Evolutionary conservation across 2,888 invertebrate genomes (phyloP).

Genomic region (Girardia tigrina): DNA sequence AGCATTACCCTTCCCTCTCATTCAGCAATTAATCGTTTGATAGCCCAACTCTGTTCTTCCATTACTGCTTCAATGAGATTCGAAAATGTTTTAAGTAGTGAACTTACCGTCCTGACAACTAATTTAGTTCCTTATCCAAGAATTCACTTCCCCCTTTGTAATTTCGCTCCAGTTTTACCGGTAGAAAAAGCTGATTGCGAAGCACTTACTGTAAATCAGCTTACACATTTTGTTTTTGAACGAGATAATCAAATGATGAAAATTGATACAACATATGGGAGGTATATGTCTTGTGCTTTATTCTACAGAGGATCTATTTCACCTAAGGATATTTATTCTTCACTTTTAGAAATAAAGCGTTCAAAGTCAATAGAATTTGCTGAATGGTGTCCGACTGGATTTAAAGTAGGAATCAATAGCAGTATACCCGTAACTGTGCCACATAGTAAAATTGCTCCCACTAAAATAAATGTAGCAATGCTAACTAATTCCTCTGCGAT

Average conservation of each 20-base stretch:
- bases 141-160: conserved; percentile 32
- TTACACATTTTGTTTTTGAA: conserved; percentile 74
- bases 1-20: conserved; percentile 68
- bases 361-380: conserved; percentile 32
- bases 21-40: conserved; percentile 73
- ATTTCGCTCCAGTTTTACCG: conserved; percentile 26
- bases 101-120: conserved; percentile 31
- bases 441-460: conserved; percentile 52
- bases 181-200: conserved; percentile 52
- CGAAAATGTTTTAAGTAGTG: conserved; percentile 27
- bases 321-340: conserved; percentile 39
- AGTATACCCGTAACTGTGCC: conserved; percentile 51
- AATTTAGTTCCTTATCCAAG: conserved; percentile 35
- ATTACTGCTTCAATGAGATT: conserved; percentile 32
- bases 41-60: conserved; percentile 45
- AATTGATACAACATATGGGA: conserved; percentile 49
- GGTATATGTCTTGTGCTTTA: conserved; percentile 36
- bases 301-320: conserved; percentile 38
- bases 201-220: conserved; percentile 59
- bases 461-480: conserved; percentile 65
- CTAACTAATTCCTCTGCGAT: conserved; percentile 68
- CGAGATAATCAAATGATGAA: conserved; percentile 72
- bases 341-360: conserved; percentile 25
- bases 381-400: conserved; percentile 36
- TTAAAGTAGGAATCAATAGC: conserved; percentile 64